Percentiles rank a stretch among this genome's conserved stretches.
These are phyloP conservation scores for Ceratina calcarata DNA, from an alignment of 1,140 invertebrate species.

Conservation along the genomic window DNA sequence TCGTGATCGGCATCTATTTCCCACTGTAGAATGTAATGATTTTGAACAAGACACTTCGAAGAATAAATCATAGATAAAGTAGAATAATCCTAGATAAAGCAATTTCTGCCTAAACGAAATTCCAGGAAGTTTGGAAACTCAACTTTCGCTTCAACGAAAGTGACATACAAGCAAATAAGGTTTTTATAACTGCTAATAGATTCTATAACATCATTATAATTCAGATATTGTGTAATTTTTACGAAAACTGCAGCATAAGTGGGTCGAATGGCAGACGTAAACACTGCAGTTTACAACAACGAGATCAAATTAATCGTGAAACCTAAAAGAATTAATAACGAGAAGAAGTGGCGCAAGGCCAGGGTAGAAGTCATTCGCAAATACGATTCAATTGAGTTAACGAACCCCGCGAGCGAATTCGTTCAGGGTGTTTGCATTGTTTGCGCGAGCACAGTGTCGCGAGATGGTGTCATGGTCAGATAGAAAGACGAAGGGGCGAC, in stretches of 20 bases:
- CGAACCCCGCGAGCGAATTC: conserved; percentile 30
- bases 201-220: too few relatives aligned
- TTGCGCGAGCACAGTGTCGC: conserved; percentile 7
- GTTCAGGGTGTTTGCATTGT: conserved; percentile 3
- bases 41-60: not conserved
- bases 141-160: too few relatives aligned
- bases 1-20: not conserved
- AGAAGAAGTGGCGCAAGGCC: conserved; percentile 5
- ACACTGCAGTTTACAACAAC: too few relatives aligned
- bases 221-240: too few relatives aligned
- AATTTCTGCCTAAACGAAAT: not conserved
- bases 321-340: not conserved
- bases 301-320: too few relatives aligned
- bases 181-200: too few relatives aligned
- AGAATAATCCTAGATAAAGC: not conserved
- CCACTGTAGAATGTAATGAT: not conserved
- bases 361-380: not conserved
- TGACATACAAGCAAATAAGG: too few relatives aligned
- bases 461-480: conserved; percentile 52
- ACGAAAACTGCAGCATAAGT: too few relatives aligned
- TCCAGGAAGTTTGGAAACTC: too few relatives aligned
- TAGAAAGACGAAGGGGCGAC: conserved; percentile 18
- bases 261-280: too few relatives aligned
- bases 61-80: not conserved
- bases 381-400: conserved; percentile 13